Percentiles rank a stretch among this genome's conserved stretches.
phyloP scores from a whole-genome alignment of 2,888 invertebrate species.

The Andrena camellia region DNA sequence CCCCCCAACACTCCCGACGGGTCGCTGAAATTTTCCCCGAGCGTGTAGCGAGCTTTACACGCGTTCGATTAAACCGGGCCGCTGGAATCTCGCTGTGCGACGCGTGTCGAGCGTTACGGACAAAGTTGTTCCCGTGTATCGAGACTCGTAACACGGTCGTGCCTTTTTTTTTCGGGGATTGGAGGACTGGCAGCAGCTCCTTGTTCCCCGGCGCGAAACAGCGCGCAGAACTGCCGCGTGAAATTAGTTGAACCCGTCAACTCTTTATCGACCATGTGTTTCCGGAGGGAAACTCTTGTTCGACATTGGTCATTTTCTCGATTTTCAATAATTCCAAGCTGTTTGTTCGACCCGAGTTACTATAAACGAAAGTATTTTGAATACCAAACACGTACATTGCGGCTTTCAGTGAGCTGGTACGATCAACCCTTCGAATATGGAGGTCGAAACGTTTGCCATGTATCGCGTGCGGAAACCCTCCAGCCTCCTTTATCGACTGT shows the following conservation, averaged over 20 bases:
- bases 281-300: not conserved
- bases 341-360: too few species aligned
- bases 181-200: too few species aligned
- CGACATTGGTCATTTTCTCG: not conserved
- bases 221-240: conserved; percentile 15
- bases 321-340: not conserved
- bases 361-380: too few species aligned
- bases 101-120: conserved; percentile 31
- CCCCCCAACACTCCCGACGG: not conserved
- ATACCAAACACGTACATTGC: too few species aligned
- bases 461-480: too few species aligned
- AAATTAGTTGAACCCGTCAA: conserved; percentile 27
- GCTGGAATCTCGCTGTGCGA: conserved; percentile 22
- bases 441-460: too few species aligned
- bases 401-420: too few species aligned
- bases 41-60: conserved; percentile 37
- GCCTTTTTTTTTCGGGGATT: not conserved
- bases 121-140: conserved; percentile 32
- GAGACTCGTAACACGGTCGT: conserved; percentile 1
- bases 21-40: conserved; percentile 34
- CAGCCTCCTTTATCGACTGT: too few species aligned
- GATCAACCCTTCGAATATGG: too few species aligned
- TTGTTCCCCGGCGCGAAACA: conserved; percentile 3
- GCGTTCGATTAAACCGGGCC: conserved; percentile 48
- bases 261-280: not conserved